Percentiles rank a stretch among this genome's conserved stretches.
Conservation (phyloP, 2,797 vertebrate genomes). For the Zalophus californianus region DNA sequence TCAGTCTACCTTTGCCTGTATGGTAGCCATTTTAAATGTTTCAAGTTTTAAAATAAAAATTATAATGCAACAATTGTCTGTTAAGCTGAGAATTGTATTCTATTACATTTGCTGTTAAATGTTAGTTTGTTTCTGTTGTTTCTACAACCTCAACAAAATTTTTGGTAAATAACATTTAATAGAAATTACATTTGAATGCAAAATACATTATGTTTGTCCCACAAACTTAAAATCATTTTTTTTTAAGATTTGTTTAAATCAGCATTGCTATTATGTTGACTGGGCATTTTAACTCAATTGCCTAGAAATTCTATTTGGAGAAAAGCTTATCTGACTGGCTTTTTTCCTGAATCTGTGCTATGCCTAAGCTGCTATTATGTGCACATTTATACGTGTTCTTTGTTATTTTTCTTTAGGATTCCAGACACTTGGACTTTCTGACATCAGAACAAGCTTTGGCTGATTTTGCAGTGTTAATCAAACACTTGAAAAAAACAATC, state of each 20-base stretch:
- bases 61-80: background rate
- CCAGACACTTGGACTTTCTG: slow-evolving; percentile 95
- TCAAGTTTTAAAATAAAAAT: slow-evolving; percentile 37
- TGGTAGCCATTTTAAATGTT: slow-evolving; percentile 51
- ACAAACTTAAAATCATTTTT: slow-evolving; percentile 41
- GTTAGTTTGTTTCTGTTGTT: slow-evolving; percentile 2
- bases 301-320: slow-evolving; percentile 53
- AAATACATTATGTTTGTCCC: slow-evolving; percentile 9
- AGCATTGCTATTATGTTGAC: background rate
- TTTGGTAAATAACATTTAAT: slow-evolving; percentile 45
- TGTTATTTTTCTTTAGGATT: slow-evolving; percentile 89
- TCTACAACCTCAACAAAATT: slow-evolving; percentile 31
- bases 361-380: slow-evolving; percentile 29
- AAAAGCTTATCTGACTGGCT: slow-evolving; percentile 3
- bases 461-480: slow-evolving; percentile 95
- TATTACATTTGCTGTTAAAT: slow-evolving; percentile 34
- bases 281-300: background rate
- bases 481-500: slow-evolving; percentile 89
- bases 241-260: slow-evolving; percentile 44
- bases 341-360: background rate
- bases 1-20: slow-evolving; percentile 17
- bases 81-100: slow-evolving; percentile 55
- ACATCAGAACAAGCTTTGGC: slow-evolving; percentile 97
- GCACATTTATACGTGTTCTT: slow-evolving; percentile 49
- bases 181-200: slow-evolving; percentile 51